Conservation (phyloP, 2,113 vertebrate genomes). For the Marmota monax region DNA sequence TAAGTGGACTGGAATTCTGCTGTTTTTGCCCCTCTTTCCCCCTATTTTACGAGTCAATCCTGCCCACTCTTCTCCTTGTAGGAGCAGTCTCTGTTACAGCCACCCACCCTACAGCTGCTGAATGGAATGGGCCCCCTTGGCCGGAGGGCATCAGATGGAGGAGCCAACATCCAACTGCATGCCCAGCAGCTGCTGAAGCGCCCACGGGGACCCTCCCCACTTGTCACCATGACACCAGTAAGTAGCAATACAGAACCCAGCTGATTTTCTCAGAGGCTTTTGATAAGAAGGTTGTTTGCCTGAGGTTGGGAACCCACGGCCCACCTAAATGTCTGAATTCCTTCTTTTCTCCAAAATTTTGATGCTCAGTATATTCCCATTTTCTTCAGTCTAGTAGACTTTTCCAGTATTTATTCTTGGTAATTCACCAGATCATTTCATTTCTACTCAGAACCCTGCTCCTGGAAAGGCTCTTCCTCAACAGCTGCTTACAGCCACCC, state of each 20-base stretch:
- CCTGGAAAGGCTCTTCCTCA: neutral
- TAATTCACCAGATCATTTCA: slow-evolving; percentile 12
- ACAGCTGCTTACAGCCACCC: neutral
- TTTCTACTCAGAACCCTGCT: neutral
- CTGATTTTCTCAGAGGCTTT: slow-evolving; percentile 19
- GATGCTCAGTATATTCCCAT: neutral
- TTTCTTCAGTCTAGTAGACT: slow-evolving; percentile 32
- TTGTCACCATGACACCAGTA: slow-evolving; percentile 96
- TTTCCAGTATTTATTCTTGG: slow-evolving; percentile 2
- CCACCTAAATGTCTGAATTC: neutral
- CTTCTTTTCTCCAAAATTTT: neutral
- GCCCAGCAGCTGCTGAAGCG: slow-evolving; percentile 97
- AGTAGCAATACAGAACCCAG: slow-evolving; percentile 78
- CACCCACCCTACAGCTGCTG: slow-evolving; percentile 96
- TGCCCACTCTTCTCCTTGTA: slow-evolving; percentile 72
- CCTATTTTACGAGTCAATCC: neutral
- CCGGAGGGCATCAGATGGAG: slow-evolving; percentile 97
- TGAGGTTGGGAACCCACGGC: neutral
- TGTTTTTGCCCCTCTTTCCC: neutral
- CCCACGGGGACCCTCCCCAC: slow-evolving; percentile 96
- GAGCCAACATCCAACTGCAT: slow-evolving; percentile 98
- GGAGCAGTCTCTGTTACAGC: slow-evolving; percentile 98
- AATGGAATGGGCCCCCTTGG: slow-evolving; percentile 99
- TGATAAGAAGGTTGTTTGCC: neutral
- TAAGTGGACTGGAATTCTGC: neutral